These are phyloP conservation scores for Pipistrellus nathusii DNA, from an alignment of 2,797 vertebrate species.

Conservation along the genomic window DNA sequence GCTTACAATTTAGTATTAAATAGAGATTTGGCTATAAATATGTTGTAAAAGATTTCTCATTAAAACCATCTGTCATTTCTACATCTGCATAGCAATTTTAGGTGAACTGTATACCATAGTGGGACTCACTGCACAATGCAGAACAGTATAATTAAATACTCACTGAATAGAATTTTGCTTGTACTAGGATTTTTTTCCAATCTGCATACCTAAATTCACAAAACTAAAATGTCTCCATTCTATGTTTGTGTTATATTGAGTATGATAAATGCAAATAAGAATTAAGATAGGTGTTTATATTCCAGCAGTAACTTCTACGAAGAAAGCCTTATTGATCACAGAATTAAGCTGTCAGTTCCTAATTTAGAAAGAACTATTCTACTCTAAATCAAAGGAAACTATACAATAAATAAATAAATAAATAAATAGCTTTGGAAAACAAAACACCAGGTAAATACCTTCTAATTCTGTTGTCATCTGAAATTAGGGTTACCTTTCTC, in stretches of 20 bases:
- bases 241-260: slow-evolving; percentile 37
- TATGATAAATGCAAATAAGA: slow-evolving; percentile 33
- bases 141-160: slow-evolving; percentile 23
- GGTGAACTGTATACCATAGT: background rate
- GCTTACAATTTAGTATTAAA: slow-evolving; percentile 17
- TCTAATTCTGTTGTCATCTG: slow-evolving; percentile 63
- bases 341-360: slow-evolving; percentile 85
- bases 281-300: slow-evolving; percentile 67
- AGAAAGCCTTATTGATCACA: slow-evolving; percentile 84
- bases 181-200: slow-evolving; percentile 43
- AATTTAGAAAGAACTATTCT: slow-evolving; percentile 81
- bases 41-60: slow-evolving; percentile 40
- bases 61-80: slow-evolving; percentile 22
- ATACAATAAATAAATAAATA: slow-evolving; percentile 58
- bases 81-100: slow-evolving; percentile 49
- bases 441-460: background rate
- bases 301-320: slow-evolving; percentile 73
- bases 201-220: background rate
- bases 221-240: slow-evolving; percentile 28
- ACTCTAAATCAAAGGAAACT: slow-evolving; percentile 81
- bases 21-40: background rate
- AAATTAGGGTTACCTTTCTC: slow-evolving; percentile 26
- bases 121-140: background rate
- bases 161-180: slow-evolving; percentile 47
- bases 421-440: slow-evolving; percentile 65